Evolutionary conservation across 2,113 vertebrate species (phyloP).

Genomic region (Psilopsiagon aurifrons): DNA sequence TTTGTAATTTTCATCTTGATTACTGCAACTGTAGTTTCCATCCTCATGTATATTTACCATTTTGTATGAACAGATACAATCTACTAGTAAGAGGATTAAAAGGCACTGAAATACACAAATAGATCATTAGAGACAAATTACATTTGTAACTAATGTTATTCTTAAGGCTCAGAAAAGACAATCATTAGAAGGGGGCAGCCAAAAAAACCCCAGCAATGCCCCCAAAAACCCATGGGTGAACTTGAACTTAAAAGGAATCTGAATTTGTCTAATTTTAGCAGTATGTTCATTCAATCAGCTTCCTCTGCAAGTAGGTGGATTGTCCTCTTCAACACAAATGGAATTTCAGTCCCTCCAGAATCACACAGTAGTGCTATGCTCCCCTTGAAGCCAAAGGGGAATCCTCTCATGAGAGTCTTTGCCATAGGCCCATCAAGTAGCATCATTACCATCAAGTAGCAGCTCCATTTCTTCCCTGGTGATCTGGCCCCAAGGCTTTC

Average conservation of each 20-base stretch:
- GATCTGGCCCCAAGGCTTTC: not conserved
- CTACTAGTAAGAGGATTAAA: constrained; percentile 10
- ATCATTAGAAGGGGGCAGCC: not conserved
- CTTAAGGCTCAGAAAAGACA: not conserved
- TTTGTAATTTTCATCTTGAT: not conserved
- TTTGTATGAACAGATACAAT: not conserved
- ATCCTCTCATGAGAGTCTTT: not conserved
- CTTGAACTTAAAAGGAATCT: not conserved
- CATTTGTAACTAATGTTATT: not conserved
- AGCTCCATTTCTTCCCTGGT: not conserved
- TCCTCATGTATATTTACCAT: not conserved
- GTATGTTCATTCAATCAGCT: not conserved
- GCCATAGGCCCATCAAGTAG: not conserved
- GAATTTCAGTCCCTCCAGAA: not conserved
- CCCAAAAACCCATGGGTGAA: not conserved
- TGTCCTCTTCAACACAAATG: not conserved
- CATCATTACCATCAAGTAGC: not conserved
- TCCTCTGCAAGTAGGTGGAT: not conserved
- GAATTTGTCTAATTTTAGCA: not conserved
- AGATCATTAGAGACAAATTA: constrained; percentile 11
- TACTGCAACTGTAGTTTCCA: not conserved
- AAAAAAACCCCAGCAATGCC: not conserved
- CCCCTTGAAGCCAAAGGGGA: not conserved
- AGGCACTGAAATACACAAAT: not conserved
- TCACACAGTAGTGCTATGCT: not conserved